phyloP scores from a whole-genome alignment of 2,797 vertebrate genomes.

The Phrynocephalus vlangalii region DNA sequence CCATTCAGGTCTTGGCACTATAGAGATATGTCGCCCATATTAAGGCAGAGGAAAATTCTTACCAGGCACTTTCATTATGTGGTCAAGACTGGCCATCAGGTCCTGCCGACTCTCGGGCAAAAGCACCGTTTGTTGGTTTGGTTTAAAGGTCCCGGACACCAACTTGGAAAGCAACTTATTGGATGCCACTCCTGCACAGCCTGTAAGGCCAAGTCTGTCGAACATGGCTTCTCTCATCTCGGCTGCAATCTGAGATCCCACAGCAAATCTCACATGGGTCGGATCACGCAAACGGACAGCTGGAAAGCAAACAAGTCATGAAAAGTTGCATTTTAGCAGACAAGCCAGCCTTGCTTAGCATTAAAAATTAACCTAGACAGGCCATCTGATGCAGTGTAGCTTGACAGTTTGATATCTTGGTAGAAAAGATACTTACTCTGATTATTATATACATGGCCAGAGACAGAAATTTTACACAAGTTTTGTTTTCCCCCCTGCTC shows the following conservation, averaged over 20 bases:
- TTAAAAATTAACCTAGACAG: neutral
- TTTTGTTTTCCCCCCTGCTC: conserved; percentile 55
- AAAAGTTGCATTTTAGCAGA: neutral
- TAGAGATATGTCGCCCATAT: neutral
- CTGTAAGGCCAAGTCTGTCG: conserved; percentile 84
- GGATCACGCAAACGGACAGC: conserved; percentile 71
- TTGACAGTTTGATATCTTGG: neutral
- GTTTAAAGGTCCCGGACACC: conserved; percentile 89
- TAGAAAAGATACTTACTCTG: conserved; percentile 61
- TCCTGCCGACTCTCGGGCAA: conserved; percentile 82
- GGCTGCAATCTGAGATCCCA: conserved; percentile 87
- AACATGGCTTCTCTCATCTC: conserved; percentile 83
- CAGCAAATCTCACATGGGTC: conserved; percentile 76
- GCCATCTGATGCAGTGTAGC: neutral
- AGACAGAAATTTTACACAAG: conserved; percentile 66
- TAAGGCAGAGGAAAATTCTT: conserved; percentile 32
- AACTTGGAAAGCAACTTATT: conserved; percentile 92
- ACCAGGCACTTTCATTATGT: conserved; percentile 88
- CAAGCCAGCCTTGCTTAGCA: neutral
- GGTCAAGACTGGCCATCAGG: conserved; percentile 80
- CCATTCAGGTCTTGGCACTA: too few relatives aligned
- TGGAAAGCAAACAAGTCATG: conserved; percentile 49
- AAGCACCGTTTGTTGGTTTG: conserved; percentile 92
- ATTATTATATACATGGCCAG: conserved; percentile 85
- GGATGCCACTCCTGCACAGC: conserved; percentile 87